Conservation (phyloP, 2,888 invertebrate genomes). For the Rhaphigaster nebulosa region DNA sequence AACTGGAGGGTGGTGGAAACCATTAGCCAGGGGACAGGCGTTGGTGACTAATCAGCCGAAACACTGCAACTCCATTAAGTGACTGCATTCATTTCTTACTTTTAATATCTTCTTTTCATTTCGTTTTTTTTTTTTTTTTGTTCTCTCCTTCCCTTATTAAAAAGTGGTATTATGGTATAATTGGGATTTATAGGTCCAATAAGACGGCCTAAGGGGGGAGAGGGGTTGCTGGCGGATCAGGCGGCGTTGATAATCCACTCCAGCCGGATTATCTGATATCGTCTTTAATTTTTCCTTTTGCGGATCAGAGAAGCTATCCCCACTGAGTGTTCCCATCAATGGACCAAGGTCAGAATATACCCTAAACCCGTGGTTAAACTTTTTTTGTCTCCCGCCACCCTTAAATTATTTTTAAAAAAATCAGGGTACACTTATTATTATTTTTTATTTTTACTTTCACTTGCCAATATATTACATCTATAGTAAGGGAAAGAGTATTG, state of each 20-base stretch:
- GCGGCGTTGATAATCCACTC: neutral
- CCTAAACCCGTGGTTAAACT: no score
- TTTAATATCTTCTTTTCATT: slow-evolving; percentile 45
- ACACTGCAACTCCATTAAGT: slow-evolving; percentile 23
- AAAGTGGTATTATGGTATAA: slow-evolving; percentile 56
- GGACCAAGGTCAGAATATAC: no score
- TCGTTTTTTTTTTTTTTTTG: neutral
- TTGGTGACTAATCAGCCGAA: slow-evolving; percentile 36
- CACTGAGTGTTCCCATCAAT: neutral
- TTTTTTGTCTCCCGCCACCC: no score
- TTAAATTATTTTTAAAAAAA: no score
- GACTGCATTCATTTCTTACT: neutral
- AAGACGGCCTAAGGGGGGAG: neutral
- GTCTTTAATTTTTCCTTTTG: slow-evolving; percentile 6
- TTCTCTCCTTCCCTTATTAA: slow-evolving; percentile 52
- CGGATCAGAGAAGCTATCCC: neutral
- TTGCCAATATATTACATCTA: no score
- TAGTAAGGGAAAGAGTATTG: no score
- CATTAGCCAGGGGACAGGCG: neutral
- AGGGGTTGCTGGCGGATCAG: neutral
- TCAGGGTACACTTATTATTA: no score
- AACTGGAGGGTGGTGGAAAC: neutral
- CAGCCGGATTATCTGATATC: neutral
- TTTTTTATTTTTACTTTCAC: no score
- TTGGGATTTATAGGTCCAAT: slow-evolving; percentile 57